These are phyloP conservation scores for Augiades crinisus DNA, from an alignment of 2,888 invertebrate species.

Conservation along the genomic window DNA sequence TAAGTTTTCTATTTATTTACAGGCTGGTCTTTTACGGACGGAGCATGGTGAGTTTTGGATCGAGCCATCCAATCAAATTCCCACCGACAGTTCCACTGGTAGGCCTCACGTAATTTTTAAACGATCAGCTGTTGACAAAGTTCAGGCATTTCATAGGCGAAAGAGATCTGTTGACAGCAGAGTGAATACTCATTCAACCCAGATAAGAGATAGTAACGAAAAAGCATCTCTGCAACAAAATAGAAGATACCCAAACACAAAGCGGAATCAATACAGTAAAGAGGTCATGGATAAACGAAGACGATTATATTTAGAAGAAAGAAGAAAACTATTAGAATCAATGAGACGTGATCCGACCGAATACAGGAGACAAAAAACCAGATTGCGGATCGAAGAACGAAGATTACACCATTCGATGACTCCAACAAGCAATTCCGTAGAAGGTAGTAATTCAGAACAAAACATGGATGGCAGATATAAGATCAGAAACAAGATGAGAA, in stretches of 20 bases:
- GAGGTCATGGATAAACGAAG: constrained; percentile 78
- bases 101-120: constrained; percentile 86
- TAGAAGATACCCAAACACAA: constrained; percentile 64
- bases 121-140: constrained; percentile 83
- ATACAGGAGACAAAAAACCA: constrained; percentile 60
- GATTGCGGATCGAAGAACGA: constrained; percentile 59
- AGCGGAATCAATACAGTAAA: constrained; percentile 80
- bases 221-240: constrained; percentile 70
- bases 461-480: constrained; percentile 41
- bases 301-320: constrained; percentile 59
- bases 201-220: constrained; percentile 63
- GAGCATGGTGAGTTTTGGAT: constrained; percentile 86
- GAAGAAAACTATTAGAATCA: constrained; percentile 57
- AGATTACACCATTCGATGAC: constrained; percentile 36
- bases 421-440: constrained; percentile 55
- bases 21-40: constrained; percentile 86
- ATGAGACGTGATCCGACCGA: constrained; percentile 64
- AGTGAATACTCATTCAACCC: constrained; percentile 38
- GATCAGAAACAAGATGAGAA: constrained; percentile 44
- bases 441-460: constrained; percentile 56
- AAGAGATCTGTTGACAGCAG: constrained; percentile 54
- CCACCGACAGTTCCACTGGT: constrained; percentile 51
- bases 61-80: constrained; percentile 84
- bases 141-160: constrained; percentile 60
- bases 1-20: constrained; percentile 33